phyloP scores from a whole-genome alignment of 2,888 invertebrate genomes.

The Stenoptilia bipunctidactyla region DNA sequence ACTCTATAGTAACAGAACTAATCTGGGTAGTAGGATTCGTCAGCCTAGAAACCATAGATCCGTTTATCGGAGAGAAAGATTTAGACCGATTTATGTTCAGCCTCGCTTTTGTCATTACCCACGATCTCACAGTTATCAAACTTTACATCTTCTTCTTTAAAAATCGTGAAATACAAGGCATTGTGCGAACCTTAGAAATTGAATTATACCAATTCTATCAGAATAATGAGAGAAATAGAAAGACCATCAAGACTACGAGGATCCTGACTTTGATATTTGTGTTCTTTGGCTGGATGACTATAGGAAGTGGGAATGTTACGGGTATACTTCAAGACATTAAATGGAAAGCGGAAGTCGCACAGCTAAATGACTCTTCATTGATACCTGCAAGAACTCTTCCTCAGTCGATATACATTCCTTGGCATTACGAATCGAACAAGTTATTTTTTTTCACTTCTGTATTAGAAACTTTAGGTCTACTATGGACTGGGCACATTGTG shows the following conservation, averaged over 20 bases:
- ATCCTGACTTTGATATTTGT: conserved; percentile 45
- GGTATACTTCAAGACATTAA: conserved; percentile 46
- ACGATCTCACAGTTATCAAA: conserved; percentile 54
- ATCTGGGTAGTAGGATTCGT: conserved; percentile 58
- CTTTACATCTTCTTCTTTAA: conserved; percentile 54
- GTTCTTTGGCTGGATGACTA: conserved; percentile 58
- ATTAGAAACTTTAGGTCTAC: conserved; percentile 46
- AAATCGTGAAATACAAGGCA: conserved; percentile 46
- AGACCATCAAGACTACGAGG: conserved; percentile 36
- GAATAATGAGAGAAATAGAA: conserved; percentile 33
- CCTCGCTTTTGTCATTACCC: conserved; percentile 58
- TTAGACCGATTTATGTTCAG: conserved; percentile 60
- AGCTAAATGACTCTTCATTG: conserved; percentile 29
- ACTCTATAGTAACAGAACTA: conserved; percentile 44
- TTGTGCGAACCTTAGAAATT: conserved; percentile 46
- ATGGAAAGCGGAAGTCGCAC: conserved; percentile 39
- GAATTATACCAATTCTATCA: conserved; percentile 46
- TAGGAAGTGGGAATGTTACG: conserved; percentile 47
- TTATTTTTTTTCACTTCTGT: conserved; percentile 45
- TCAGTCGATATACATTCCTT: conserved; percentile 61
- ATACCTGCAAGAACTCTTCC: conserved; percentile 43
- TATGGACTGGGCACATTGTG: conserved; percentile 63
- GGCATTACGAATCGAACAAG: conserved; percentile 44
- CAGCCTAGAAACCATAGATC: conserved; percentile 57
- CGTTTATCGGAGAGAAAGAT: conserved; percentile 56